Conservation (phyloP, 2,113 vertebrate species). For the Dasyurus viverrinus region DNA sequence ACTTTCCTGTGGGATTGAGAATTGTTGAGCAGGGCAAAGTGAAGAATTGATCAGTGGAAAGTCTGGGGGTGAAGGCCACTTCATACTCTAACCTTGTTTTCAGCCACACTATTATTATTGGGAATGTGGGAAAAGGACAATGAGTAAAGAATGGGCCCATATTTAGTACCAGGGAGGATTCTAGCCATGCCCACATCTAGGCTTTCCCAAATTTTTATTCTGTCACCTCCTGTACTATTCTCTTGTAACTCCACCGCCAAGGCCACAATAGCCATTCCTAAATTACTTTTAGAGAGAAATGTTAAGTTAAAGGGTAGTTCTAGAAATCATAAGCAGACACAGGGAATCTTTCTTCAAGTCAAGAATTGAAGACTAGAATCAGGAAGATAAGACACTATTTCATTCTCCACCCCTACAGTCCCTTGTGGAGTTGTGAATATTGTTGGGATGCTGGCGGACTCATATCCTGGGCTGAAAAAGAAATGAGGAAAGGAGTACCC, state of each 20-base stretch:
- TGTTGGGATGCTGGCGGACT: not conserved
- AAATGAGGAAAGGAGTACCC: not conserved
- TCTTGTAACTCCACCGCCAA: accelerated
- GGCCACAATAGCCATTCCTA: not conserved
- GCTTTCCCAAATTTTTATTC: not conserved
- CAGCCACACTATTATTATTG: not conserved
- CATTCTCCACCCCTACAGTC: not conserved
- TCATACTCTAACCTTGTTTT: not conserved
- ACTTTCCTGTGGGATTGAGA: not conserved
- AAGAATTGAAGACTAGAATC: not conserved
- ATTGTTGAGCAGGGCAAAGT: not conserved
- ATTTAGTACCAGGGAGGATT: accelerated
- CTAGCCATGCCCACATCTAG: not conserved
- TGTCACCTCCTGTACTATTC: accelerated
- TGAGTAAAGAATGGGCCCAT: no score
- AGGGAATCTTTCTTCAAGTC: not conserved
- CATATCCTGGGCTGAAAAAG: not conserved
- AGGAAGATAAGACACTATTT: not conserved
- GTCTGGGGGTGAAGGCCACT: accelerated
- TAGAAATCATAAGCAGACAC: not conserved
- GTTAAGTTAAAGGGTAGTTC: not conserved
- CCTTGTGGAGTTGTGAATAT: not conserved
- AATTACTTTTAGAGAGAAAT: not conserved
- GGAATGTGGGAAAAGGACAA: not conserved
- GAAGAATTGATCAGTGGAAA: not conserved